These are phyloP conservation scores for Antennarius striatus DNA, from an alignment of 2,113 vertebrate genomes.

Conservation along the genomic window DNA sequence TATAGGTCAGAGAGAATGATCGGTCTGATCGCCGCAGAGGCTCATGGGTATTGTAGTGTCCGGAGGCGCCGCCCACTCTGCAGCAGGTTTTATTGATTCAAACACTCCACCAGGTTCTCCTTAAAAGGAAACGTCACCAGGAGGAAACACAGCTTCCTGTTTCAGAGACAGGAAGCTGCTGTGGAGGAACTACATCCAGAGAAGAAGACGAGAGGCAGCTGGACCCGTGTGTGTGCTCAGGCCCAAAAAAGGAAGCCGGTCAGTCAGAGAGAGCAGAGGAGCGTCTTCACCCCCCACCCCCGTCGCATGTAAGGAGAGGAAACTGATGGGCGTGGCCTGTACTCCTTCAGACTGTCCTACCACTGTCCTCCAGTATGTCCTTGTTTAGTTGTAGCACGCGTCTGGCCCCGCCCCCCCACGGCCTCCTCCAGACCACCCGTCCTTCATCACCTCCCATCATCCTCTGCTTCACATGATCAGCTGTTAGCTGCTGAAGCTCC, in stretches of 20 bases:
- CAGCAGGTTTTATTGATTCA: not conserved
- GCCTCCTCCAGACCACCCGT: not conserved
- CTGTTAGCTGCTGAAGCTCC: no score
- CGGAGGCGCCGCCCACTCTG: not conserved
- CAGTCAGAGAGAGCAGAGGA: constrained; percentile 65
- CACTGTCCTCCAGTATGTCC: constrained; percentile 39
- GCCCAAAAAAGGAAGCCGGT: constrained; percentile 77
- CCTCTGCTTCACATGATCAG: no score
- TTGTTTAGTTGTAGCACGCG: constrained; percentile 59
- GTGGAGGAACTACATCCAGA: not conserved
- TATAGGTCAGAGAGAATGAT: no score
- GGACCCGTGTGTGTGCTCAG: constrained; percentile 12
- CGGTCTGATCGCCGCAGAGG: not conserved
- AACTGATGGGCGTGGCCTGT: constrained; percentile 27
- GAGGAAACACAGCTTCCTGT: constrained; percentile 24
- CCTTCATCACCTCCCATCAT: not conserved
- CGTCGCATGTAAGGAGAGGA: constrained; percentile 35
- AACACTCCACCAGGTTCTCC: constrained; percentile 11
- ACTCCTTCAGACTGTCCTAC: constrained; percentile 4
- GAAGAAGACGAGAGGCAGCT: not conserved
- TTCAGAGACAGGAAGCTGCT: no score
- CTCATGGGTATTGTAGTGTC: constrained; percentile 31
- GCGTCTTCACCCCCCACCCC: constrained; percentile 2
- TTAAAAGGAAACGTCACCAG: constrained; percentile 46
- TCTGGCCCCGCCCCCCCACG: not conserved